These are phyloP conservation scores for Cydia strobilella DNA, from an alignment of 1,140 invertebrate species.

Conservation along the genomic window DNA sequence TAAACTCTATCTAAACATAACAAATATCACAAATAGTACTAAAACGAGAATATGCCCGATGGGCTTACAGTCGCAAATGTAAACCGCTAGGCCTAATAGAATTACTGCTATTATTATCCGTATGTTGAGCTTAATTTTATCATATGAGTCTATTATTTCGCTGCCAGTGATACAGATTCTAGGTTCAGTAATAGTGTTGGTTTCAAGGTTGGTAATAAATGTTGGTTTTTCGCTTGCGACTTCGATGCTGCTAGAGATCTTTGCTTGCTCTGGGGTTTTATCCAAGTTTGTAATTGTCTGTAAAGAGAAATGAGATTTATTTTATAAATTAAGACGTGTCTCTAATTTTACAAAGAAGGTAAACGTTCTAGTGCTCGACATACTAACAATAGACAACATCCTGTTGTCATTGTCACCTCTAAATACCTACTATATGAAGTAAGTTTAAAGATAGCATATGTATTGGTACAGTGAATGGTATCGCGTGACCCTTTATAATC, in stretches of 20 bases:
- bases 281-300: slow-evolving; percentile 56
- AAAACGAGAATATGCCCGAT: slow-evolving; percentile 43
- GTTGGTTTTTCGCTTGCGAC: background rate
- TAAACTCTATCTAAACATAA: slow-evolving; percentile 30
- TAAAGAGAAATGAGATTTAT: slow-evolving; percentile 39
- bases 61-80: slow-evolving; percentile 45
- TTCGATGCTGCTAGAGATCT: slow-evolving; percentile 28
- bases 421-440: no score
- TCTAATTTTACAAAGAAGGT: no score
- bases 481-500: background rate
- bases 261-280: slow-evolving; percentile 47
- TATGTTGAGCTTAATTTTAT: slow-evolving; percentile 38
- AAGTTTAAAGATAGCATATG: no score
- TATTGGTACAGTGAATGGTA: no score
- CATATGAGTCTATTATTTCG: slow-evolving; percentile 35
- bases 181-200: background rate
- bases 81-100: slow-evolving; percentile 47
- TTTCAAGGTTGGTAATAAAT: background rate
- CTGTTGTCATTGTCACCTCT: no score
- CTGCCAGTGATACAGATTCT: background rate
- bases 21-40: slow-evolving; percentile 38
- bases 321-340: no score
- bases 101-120: slow-evolving; percentile 30
- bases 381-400: background rate
- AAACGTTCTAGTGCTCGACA: no score